Base-by-base conservation (phyloP, 2,888 invertebrate species). In the Congeria kusceri region DNA sequence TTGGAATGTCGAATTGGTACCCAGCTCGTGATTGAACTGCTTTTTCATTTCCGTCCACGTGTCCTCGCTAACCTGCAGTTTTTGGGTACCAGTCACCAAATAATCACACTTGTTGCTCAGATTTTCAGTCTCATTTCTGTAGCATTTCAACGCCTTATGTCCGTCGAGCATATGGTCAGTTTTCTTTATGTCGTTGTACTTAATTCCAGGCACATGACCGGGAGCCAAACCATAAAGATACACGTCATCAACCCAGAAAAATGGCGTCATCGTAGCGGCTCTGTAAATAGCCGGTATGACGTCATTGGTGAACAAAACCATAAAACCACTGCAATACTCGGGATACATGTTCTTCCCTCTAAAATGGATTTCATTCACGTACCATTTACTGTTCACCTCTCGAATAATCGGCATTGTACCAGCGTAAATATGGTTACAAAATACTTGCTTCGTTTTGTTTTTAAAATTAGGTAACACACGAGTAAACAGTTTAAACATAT, bases 381-480 rank as follows among this genome's bases (percentile, higher is more conserved):
- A n/a, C n/a, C 80, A 80, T 64, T 84, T 80, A 44, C 76, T 76
- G 18, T 63, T 75, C 46, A 70, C 76, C 9, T 80, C 49, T 3
- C 84, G 64, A 20, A 84, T 76, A 11, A 84, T 80, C 13, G 62
- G 68, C 78, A 80, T 80, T 4, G 80, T 80, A 15, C 74, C 77
- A 27, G 83, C 64, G 15, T 57, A 47, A 62, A 83, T 80, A 56
- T 77, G 83, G 64, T 83, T 80, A 49, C 83, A 83, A 0, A 83
- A 13, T 23, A 83, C 77, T 56, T 70, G 70, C 74, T 80, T 80
- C 1, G 62, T 58, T 71, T 77, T 77, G 20, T 56, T 46, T 11
- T 32, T 5, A 61, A 69, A 77, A 11, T 64, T 63, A 2, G 80
- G 83, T 15, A 74, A 29, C 65, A 68, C 66, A 25, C 77, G 71